Evolutionary conservation across 2,113 vertebrate species (phyloP).

Genomic region (Elachura formosa): DNA sequence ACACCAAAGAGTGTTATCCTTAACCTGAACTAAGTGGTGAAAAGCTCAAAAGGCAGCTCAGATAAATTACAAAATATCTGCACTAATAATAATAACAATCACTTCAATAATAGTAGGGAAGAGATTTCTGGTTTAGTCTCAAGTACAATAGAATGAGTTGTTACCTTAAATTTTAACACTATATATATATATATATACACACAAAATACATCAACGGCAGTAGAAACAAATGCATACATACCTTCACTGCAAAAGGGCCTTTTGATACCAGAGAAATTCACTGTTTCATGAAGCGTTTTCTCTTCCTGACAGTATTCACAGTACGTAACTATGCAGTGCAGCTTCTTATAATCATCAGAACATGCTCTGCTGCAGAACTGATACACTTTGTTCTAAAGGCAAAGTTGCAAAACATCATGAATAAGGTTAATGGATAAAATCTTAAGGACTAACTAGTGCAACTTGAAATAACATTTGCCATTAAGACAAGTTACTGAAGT

Average conservation of each 20-base stretch:
- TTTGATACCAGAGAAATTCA: slow-evolving; percentile 96
- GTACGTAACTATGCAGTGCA: slow-evolving; percentile 96
- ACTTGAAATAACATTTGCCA: background rate
- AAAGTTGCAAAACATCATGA: slow-evolving; percentile 25
- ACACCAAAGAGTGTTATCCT: background rate
- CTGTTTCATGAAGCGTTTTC: slow-evolving; percentile 93
- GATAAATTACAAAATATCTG: background rate
- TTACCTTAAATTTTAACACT: background rate
- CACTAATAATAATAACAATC: background rate
- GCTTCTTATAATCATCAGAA: slow-evolving; percentile 97
- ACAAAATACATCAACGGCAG: background rate
- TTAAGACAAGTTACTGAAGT: background rate
- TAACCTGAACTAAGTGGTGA: background rate
- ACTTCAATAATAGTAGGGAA: background rate
- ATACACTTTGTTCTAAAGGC: slow-evolving; percentile 89
- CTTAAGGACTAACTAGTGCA: background rate
- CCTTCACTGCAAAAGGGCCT: slow-evolving; percentile 98
- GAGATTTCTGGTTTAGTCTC: background rate
- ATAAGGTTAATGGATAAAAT: background rate
- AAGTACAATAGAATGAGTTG: background rate
- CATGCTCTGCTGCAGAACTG: slow-evolving; percentile 97
- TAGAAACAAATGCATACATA: slow-evolving; percentile 34
- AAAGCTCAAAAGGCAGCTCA: background rate
- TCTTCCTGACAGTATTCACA: slow-evolving; percentile 98
- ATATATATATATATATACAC: background rate